These are phyloP conservation scores for Gulo gulo DNA, from an alignment of 2,113 vertebrate species.

Conservation along the genomic window DNA sequence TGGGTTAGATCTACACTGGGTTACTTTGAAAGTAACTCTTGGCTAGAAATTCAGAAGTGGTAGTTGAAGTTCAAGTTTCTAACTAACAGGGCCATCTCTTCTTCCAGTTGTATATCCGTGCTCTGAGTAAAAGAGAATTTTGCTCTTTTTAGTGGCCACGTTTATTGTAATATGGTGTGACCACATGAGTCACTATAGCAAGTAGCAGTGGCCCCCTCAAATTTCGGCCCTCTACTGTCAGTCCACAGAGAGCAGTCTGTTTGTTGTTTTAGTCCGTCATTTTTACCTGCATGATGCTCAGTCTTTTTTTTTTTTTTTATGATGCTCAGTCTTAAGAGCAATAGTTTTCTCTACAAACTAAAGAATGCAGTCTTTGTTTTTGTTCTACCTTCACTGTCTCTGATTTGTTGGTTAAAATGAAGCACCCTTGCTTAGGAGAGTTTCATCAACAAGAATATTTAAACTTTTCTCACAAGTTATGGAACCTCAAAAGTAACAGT, in stretches of 20 bases:
- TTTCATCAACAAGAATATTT: not conserved
- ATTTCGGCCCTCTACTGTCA: not conserved
- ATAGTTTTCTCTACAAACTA: not conserved
- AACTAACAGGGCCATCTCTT: not conserved
- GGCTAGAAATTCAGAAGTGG: not conserved
- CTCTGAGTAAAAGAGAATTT: not conserved
- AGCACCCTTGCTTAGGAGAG: not conserved
- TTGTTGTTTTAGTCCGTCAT: not conserved
- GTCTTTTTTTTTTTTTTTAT: not conserved
- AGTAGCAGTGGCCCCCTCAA: not conserved
- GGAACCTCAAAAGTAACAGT: not conserved
- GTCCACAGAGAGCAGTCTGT: not conserved
- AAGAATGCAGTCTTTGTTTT: not conserved
- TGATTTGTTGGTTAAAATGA: not conserved
- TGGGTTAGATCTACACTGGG: not conserved
- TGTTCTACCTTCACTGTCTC: not conserved
- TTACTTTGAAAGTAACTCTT: not conserved
- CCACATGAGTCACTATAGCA: not conserved
- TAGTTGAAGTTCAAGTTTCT: not conserved
- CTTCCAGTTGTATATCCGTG: not conserved
- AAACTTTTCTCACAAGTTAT: not conserved
- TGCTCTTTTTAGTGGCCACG: not conserved
- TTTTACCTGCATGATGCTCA: not conserved
- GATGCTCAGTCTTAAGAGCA: not conserved
- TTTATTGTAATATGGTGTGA: not conserved